Base-by-base conservation (phyloP, 2,113 vertebrate species). In the Mirounga angustirostris region DNA sequence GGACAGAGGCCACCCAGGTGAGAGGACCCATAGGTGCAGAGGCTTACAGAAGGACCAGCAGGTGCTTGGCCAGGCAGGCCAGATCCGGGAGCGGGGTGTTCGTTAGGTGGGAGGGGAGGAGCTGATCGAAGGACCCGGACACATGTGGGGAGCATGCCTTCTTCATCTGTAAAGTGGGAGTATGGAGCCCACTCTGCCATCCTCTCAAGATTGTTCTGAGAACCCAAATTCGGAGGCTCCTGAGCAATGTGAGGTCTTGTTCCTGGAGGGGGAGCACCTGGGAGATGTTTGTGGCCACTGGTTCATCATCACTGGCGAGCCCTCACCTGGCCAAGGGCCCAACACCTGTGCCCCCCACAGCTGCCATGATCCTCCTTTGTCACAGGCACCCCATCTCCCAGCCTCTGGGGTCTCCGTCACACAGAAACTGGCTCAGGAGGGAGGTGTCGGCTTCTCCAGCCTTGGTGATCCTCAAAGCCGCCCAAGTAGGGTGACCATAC, bases 331-430 rank as follows among this genome's bases (percentile, higher is more conserved):
- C 69, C 24, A 28, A 40, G 22, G 50, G 12, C 52, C 36, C 33
- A 59, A 2, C 0, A 1, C 46, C 26, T 56, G 46, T 2, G 30
- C 4, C 4, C 28, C 28, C 19, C 43, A 1, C 0, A 2, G 19
- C 3, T 15, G 19, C 56, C 28, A 5, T 30, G 13, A 18, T 3
- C 54, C 12, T 28, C 7, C 61, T 65, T 79, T 18, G 28, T 73
- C 86, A 30, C 4, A 3, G 24, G 1, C 7, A 2, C 52, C 21
- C 56, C 5, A 5, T 19, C 26, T 54, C 43, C 43, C 10, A 24
- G 85, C 6, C 71, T 83, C 69, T 89, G 46, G 4, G 40, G 26
- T 78, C n/a, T 40, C 30, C 18, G 5, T 36, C 52, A 40, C 0
- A 5, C 1, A 8, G 46, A 69, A 26, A 1, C 71, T 90, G 79